A percentile compares a stretch with the other conserved stretches of the same genome.
phyloP scores from a whole-genome alignment of 2,888 invertebrate genomes.

The Cephus spinipes region DNA sequence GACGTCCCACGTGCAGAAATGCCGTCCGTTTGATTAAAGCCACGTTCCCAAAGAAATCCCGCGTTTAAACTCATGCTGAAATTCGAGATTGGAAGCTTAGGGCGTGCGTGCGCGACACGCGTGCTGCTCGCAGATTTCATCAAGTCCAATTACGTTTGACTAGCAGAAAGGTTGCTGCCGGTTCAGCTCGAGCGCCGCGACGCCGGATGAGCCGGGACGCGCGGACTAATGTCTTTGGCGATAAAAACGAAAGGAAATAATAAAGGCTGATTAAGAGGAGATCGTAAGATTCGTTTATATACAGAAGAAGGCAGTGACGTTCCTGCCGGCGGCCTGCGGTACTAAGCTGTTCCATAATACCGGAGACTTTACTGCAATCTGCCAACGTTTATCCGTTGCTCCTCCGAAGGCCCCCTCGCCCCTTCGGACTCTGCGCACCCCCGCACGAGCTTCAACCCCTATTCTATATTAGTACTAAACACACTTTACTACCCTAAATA shows the following conservation, averaged over 20 bases:
- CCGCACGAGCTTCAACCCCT: slow-evolving; percentile 13
- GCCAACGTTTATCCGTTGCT: slow-evolving; percentile 32
- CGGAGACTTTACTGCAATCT: slow-evolving; percentile 34
- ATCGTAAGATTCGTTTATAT: slow-evolving; percentile 42
- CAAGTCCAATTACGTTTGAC: too few relatives aligned
- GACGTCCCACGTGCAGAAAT: too few relatives aligned
- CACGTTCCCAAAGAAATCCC: too few relatives aligned
- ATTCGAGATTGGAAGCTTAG: too few relatives aligned
- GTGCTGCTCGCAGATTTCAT: too few relatives aligned
- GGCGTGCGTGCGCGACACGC: too few relatives aligned
- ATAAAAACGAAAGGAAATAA: slow-evolving; percentile 7
- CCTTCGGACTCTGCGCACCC: neutral
- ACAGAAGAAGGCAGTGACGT: neutral
- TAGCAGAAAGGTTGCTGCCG: too few relatives aligned
- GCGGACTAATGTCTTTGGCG: slow-evolving; percentile 6
- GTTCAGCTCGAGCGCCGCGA: neutral
- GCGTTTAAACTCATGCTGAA: too few relatives aligned
- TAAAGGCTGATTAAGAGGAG: slow-evolving; percentile 38
- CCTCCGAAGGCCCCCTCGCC: slow-evolving; percentile 4
- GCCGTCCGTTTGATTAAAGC: too few relatives aligned
- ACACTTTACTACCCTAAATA: slow-evolving; percentile 41
- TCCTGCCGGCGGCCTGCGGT: slow-evolving; percentile 1
- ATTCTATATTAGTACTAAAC: slow-evolving; percentile 43
- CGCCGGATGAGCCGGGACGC: neutral
- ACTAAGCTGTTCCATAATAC: slow-evolving; percentile 24